phyloP scores from a whole-genome alignment of 92 coral and sea anemone species.

The Siderastrea radians region DNA sequence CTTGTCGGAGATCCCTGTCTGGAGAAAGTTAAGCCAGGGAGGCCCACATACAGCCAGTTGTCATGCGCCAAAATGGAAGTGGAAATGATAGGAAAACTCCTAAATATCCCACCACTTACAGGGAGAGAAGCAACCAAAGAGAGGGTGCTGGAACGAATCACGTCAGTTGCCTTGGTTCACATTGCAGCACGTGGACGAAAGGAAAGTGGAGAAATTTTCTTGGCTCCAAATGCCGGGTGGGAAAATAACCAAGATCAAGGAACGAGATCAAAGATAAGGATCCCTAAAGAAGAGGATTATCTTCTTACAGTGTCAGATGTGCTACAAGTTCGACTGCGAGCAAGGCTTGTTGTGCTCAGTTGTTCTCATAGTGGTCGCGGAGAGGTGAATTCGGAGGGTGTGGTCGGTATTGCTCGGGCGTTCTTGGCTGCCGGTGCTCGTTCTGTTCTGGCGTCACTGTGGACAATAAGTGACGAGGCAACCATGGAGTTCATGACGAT shows the following conservation, averaged over 20 bases:
- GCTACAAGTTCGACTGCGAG: neutral
- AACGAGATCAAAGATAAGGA: no score
- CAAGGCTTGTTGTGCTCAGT: neutral
- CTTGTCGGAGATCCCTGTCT: neutral
- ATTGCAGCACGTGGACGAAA: neutral
- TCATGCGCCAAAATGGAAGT: neutral
- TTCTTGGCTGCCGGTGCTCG: no score
- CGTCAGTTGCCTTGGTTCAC: neutral
- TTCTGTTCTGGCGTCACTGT: no score
- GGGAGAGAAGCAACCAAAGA: neutral
- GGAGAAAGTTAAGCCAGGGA: neutral
- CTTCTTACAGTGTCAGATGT: neutral
- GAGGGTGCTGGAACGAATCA: neutral
- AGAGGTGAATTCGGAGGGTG: no score
- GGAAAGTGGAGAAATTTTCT: neutral
- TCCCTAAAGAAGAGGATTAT: neutral
- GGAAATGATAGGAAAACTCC: neutral
- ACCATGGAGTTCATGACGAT: no score
- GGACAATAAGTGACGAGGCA: no score
- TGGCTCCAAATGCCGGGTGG: neutral
- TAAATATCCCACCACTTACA: neutral
- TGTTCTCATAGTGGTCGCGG: no score
- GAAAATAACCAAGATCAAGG: neutral
- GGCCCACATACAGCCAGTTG: no score
- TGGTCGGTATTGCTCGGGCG: no score